Base-by-base conservation (phyloP, 2,888 invertebrate species). In the Stenolophus ochropezus region DNA sequence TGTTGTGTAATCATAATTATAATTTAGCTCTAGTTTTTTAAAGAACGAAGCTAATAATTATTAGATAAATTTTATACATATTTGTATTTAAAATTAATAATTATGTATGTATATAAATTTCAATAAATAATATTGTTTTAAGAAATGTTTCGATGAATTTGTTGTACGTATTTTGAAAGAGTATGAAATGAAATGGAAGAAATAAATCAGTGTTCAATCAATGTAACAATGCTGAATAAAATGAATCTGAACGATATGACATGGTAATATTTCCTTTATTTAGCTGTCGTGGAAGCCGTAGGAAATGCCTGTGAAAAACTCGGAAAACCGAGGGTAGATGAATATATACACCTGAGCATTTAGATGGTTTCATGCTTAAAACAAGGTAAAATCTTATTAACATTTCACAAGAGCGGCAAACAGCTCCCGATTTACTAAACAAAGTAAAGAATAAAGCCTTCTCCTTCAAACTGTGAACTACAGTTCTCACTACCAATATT, bases 311-410 rank as follows among this genome's bases (percentile, higher is more conserved):
- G 80, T 56, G 80, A 73, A 80, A 80, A 80, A 80, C 80, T 80
- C 58, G 80, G 79, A 73, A 80, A 80, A 80, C 23, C 23, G 71
- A 73, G 73, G 80, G 80, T 73, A 73, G 78, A 51, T 49, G 65
- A 51, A 80, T 53, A 80, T 79, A 79, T 73, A 80, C 73, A 80
- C 80, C 80, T 80, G 33, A 78, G 58, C 51, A 25, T 18, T 80
- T 42, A 11, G 20, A 11, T 8, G 80, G 71, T 33, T 80, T 80
- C 80, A 80, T 80, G 56, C 80, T 80, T 80, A 80, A 80, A 80
- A 73, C 80, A 78, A 25, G 69, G 47, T 78, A 78, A 47, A 75
- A 69, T 73, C 80, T 71, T 73, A 61, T 80, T 73, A 80, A 25
- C 5, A 80, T 80, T 20, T 4, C 18, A 56, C 18, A 33, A 14